Evolutionary conservation across 1,140 invertebrate genomes (phyloP).

Genomic region (Brachionus koreanus): DNA sequence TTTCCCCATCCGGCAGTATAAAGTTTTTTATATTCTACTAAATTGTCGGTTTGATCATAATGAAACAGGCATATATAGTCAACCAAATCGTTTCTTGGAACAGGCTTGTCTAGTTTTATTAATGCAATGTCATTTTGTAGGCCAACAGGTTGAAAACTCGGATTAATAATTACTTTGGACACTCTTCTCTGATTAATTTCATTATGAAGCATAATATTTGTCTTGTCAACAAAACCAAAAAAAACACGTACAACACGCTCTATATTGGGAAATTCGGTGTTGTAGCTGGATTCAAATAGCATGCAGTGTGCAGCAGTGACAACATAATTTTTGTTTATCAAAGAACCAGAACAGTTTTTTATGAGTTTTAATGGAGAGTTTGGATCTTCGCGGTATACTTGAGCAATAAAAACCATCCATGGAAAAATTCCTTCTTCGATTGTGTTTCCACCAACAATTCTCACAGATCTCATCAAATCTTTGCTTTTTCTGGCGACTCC

Average conservation of each 20-base stretch:
- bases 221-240: slow-evolving; percentile 22
- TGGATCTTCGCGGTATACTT: neutral
- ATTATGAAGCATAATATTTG: neutral
- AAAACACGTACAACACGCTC: neutral
- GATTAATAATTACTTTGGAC: neutral
- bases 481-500: neutral
- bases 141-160: neutral
- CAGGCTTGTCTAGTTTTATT: neutral
- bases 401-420: slow-evolving; percentile 3
- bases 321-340: slow-evolving; percentile 74
- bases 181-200: neutral
- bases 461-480: neutral
- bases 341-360: slow-evolving; percentile 72
- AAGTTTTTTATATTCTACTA: neutral
- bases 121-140: slow-evolving; percentile 1
- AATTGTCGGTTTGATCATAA: slow-evolving; percentile 7
- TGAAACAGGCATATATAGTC: slow-evolving; percentile 18
- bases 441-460: neutral
- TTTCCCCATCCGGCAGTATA: slow-evolving; percentile 29
- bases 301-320: slow-evolving; percentile 83
- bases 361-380: neutral
- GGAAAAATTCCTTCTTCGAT: slow-evolving; percentile 22
- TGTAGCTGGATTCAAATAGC: neutral
- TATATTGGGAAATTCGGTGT: slow-evolving; percentile 5
- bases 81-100: neutral